These are phyloP conservation scores for Bolinopsis microptera DNA, from an alignment of 37 sponge, comb jelly and placozoan species.

Conservation along the genomic window DNA sequence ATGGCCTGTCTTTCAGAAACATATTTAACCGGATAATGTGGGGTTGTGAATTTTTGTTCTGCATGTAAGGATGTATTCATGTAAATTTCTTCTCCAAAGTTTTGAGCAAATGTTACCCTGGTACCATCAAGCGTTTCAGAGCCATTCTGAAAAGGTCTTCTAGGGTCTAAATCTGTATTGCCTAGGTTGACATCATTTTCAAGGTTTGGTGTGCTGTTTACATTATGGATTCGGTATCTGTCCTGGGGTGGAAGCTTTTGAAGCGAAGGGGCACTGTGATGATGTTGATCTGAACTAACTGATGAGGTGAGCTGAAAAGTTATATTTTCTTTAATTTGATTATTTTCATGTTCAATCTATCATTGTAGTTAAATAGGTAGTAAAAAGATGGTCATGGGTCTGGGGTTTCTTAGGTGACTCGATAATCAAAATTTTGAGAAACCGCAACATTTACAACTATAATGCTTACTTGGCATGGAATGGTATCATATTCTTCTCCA, in stretches of 20 bases:
- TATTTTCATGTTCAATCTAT: too few relatives aligned
- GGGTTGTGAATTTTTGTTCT: not conserved
- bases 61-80: conserved; percentile 53
- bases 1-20: not conserved
- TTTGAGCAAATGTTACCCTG: not conserved
- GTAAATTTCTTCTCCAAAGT: conserved; percentile 12
- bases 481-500: not conserved
- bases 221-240: not conserved
- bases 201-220: conserved; percentile 6
- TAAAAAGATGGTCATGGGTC: too few relatives aligned
- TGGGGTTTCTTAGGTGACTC: too few relatives aligned
- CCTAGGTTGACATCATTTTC: conserved; percentile 7
- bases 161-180: not conserved
- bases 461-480: not conserved
- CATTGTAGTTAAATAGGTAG: too few relatives aligned
- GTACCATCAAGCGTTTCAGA: not conserved
- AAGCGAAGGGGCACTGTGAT: conserved; percentile 9
- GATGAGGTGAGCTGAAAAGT: not conserved
- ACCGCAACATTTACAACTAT: too few relatives aligned
- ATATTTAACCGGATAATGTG: not conserved
- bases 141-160: not conserved
- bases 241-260: not conserved
- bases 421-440: too few relatives aligned
- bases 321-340: too few relatives aligned
- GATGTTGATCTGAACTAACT: not conserved